A percentile compares a stretch with the other conserved stretches of the same genome.
phyloP scores from a whole-genome alignment of 2,888 invertebrate species.

The Cabera pusaria region DNA sequence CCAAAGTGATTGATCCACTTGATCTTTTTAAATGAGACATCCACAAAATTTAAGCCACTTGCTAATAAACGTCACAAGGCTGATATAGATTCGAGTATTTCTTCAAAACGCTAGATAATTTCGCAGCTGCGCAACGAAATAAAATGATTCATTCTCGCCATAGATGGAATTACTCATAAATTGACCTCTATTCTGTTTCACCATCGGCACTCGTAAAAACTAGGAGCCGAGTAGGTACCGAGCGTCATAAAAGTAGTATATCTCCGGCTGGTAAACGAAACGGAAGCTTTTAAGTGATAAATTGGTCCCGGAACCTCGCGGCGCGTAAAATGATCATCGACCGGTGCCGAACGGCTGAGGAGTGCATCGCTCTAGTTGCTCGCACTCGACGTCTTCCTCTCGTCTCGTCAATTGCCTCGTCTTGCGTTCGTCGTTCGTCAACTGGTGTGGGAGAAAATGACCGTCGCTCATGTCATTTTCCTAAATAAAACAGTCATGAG shows the following conservation, averaged over 20 bases:
- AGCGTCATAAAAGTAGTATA: slow-evolving; percentile 52
- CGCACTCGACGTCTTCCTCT: slow-evolving; percentile 33
- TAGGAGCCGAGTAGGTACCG: slow-evolving; percentile 42
- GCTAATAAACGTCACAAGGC: too few relatives aligned
- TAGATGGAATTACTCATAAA: slow-evolving; percentile 5
- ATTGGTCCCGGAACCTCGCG: slow-evolving; percentile 77
- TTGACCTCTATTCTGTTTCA: too few relatives aligned
- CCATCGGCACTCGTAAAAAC: slow-evolving; percentile 27
- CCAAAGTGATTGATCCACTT: too few relatives aligned
- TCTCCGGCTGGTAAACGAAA: slow-evolving; percentile 52
- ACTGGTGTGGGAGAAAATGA: slow-evolving; percentile 3
- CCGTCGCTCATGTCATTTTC: too few relatives aligned
- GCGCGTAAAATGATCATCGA: slow-evolving; percentile 75
- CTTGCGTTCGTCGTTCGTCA: slow-evolving; percentile 13
- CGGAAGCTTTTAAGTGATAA: slow-evolving; percentile 82
- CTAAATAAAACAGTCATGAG: too few relatives aligned
- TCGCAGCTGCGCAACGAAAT: not conserved
- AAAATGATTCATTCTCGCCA: slow-evolving; percentile 6
- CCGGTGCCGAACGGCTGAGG: slow-evolving; percentile 53
- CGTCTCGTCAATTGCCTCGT: slow-evolving; percentile 9
- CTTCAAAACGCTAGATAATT: too few relatives aligned
- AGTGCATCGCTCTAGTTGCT: slow-evolving; percentile 70
- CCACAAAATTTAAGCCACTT: too few relatives aligned
- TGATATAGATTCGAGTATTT: too few relatives aligned
- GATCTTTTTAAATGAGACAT: too few relatives aligned